Percentiles rank a stretch among this genome's conserved stretches.
phyloP scores from a whole-genome alignment of 2,888 invertebrate genomes.

The Eugnorisma glareosa region DNA sequence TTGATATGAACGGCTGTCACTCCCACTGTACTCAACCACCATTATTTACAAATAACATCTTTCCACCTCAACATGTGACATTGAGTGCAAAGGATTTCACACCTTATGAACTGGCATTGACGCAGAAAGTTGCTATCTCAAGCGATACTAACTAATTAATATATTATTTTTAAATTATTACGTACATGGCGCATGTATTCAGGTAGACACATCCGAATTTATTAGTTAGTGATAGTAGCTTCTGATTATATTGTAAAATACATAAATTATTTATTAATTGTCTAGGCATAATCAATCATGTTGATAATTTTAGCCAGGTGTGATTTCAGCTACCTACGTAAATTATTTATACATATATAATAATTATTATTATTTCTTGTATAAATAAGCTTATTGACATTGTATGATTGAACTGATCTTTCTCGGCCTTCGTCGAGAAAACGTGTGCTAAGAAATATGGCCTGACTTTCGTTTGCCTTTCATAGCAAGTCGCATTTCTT shows the following conservation, averaged over 20 bases:
- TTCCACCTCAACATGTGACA: constrained; percentile 9
- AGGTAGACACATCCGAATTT: constrained; percentile 12
- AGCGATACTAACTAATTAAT: not conserved
- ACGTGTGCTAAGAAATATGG: not conserved
- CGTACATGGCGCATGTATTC: not conserved
- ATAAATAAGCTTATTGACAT: not conserved
- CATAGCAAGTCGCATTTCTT: not conserved
- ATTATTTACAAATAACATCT: constrained; percentile 17
- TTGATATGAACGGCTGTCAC: not conserved
- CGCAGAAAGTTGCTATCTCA: constrained; percentile 15
- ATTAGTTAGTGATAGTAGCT: not conserved
- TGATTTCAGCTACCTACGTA: constrained; percentile 1
- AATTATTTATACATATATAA: not conserved
- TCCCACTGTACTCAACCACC: constrained; percentile 12
- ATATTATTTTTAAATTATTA: constrained; percentile 4
- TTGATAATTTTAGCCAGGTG: constrained; percentile 17
- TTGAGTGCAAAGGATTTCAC: constrained; percentile 18
- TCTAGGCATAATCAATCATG: not conserved
- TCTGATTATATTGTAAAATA: constrained; percentile 9
- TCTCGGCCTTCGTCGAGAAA: not conserved
- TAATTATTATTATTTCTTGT: not conserved
- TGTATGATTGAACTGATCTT: constrained; percentile 1
- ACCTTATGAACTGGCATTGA: constrained; percentile 16
- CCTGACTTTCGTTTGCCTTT: constrained; percentile 18
- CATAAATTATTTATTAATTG: not conserved